phyloP scores from a whole-genome alignment of 2,113 vertebrate species.

The Alethe castanea region DNA sequence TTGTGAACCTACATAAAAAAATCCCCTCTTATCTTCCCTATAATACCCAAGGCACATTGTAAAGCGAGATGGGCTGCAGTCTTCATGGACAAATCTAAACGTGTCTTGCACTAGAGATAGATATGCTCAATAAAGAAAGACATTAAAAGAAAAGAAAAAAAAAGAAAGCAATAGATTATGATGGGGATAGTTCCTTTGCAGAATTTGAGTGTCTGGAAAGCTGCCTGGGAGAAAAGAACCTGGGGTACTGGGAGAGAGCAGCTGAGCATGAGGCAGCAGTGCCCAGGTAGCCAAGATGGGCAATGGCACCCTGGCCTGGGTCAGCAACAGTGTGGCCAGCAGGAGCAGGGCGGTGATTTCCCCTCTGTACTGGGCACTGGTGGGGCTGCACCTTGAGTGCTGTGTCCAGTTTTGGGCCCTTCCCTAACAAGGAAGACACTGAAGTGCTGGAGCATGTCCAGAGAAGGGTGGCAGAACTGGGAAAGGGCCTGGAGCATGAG shows the following conservation, averaged over 20 bases:
- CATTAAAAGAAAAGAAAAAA: rapidly evolving
- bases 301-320: rapidly evolving
- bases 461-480: rapidly evolving
- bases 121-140: neutral
- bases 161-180: neutral
- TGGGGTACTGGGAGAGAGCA: neutral
- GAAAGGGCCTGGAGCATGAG: neutral
- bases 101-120: neutral
- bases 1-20: neutral
- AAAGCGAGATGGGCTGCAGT: neutral
- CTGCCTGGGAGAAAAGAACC: neutral
- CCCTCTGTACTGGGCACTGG: rapidly evolving
- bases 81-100: neutral
- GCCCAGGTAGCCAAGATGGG: neutral
- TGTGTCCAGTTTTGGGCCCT: neutral
- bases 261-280: neutral
- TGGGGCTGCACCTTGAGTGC: rapidly evolving
- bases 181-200: neutral
- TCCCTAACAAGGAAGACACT: neutral
- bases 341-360: neutral
- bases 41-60: neutral
- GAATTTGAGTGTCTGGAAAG: neutral
- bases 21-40: neutral
- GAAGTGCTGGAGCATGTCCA: rapidly evolving
- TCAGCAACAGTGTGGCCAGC: neutral